phyloP scores from a whole-genome alignment of 1,140 invertebrate genomes.

The Aporrectodea caliginosa region DNA sequence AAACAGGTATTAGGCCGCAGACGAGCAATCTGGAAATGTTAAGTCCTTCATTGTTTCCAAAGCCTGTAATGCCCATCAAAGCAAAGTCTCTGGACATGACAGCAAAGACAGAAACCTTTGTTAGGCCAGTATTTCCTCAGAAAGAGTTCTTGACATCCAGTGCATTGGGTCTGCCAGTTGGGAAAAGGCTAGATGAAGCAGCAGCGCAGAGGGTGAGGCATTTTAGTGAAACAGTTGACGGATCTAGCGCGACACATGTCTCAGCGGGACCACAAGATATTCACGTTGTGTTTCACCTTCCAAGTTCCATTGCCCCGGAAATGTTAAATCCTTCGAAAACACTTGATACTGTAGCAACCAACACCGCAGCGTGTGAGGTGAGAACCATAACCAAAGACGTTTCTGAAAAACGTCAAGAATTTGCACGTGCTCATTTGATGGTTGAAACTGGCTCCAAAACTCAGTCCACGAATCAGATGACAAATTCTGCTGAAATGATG shows the following conservation, averaged over 20 bases:
- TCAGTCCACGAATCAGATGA: not conserved
- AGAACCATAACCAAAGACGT: not conserved
- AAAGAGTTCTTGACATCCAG: not conserved
- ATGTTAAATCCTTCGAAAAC: too few relatives aligned
- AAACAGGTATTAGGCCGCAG: too few relatives aligned
- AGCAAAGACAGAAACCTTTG: not conserved
- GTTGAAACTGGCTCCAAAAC: not conserved
- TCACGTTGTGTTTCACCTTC: not conserved
- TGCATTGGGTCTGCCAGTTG: too few relatives aligned
- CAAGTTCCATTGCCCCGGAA: not conserved
- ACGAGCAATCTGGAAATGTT: too few relatives aligned
- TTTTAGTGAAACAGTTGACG: too few relatives aligned
- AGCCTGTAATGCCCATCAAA: not conserved
- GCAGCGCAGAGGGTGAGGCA: too few relatives aligned
- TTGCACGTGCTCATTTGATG: not conserved
- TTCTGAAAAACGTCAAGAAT: not conserved
- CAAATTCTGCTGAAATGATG: not conserved
- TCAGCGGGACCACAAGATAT: not conserved
- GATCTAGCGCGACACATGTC: too few relatives aligned
- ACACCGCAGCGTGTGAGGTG: too few relatives aligned
- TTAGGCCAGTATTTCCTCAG: not conserved
- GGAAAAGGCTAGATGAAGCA: too few relatives aligned
- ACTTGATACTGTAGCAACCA: too few relatives aligned
- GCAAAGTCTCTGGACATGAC: not conserved
- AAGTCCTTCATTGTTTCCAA: too few relatives aligned